Base-by-base conservation (phyloP, 2,888 invertebrate species). In the Cremastinae sp. region DNA sequence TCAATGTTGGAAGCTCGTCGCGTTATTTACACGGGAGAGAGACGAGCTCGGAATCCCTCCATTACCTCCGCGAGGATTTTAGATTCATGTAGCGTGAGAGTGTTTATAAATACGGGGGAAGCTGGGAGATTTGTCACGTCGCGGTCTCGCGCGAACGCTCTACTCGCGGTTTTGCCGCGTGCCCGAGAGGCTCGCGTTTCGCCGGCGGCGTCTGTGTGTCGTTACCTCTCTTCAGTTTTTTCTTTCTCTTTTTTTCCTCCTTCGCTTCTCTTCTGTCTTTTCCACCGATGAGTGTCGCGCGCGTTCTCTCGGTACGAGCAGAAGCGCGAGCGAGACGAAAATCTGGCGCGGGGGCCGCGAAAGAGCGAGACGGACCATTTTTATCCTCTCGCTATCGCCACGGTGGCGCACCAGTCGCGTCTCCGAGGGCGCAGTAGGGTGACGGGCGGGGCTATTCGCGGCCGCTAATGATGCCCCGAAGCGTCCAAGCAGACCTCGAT, bases 21-120 rank as follows among this genome's bases (percentile, higher is more conserved):
- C 14, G n/a, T n/a, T 18, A 56, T 10, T 20, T 41, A n/a, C 41
- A 14, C 41, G 3, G 36, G 20, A 20, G 9, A 41, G 12, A 41
- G 14, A 68, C 18, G n/a, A 16, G 10, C 36, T 34, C 51, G 45
- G 83, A 82, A 83, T 82, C 81, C 80, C 75, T 80, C 82, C 81
- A 82, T 80, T 81, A 82, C 76, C 80, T 82, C 80, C 62, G 34
- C 80, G 80, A 80, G 84, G 83, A 86, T 85, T 82, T 68, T 83
- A 84, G 84, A 87, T 86, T 85, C 85, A 86, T 86, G 87, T 86
- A 84, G 83, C 85, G 85, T 85, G 82, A 85, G 85, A 87, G 86
- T 87, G 86, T 88, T 88, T 88, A 88, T 88, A 88, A 88, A 88
- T 88, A 88, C 86, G n/a, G n/a, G 83, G 82, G 82, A 85, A 87